Evolutionary conservation across 2,888 invertebrate species (phyloP), one percentile per base, ranked within the genome.

Genomic region (Macrophya annulata): DNA sequence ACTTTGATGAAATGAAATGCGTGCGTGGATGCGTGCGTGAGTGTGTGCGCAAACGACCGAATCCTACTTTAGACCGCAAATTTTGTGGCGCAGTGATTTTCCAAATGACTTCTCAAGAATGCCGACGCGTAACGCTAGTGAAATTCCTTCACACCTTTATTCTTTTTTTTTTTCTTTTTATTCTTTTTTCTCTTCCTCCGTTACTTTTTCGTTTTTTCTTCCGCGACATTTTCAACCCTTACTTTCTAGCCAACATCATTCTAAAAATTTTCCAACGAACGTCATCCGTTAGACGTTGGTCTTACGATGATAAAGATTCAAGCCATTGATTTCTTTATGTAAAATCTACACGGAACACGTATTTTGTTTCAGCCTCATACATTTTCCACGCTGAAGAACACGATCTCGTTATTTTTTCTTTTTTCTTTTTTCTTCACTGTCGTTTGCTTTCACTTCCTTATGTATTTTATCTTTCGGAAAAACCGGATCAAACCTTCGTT

Each of bases 51-150:
- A 74, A 74, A 48, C 37, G 40, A 12, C 5, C 40, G 17, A 81
- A 25, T 62, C 62, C 12, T 25, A 81, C 43, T 40, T 81, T 62
- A 81, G 17, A 81, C 51, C 81, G 62, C 21, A 40, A 81, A 81
- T 81, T 62, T 81, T 62, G 59, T 43, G 40, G 81, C 62, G 25
- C 81, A 43, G 68, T 86, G 88, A 91, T 90, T 90, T 90, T 89
- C 89, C 90, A 87, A 88, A 89, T 89, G 89, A 90, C 89, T 90
- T 90, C 87, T 87, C 88, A 86, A 87, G 88, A 91, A 88, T 88
- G 87, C 21, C 83, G 12, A 83, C 68, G 83, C 68, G 83, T 83
- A 48, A 17, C 81, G 83, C 43, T 51, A 37, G 62, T 31, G n/a
- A 65, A 81, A 81, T 81, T 81, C 65, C 51, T 48, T 55, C 31